A percentile compares a stretch with the other conserved stretches of the same genome.
phyloP scores from a whole-genome alignment of 2,113 vertebrate species.

The Sorex fumeus region DNA sequence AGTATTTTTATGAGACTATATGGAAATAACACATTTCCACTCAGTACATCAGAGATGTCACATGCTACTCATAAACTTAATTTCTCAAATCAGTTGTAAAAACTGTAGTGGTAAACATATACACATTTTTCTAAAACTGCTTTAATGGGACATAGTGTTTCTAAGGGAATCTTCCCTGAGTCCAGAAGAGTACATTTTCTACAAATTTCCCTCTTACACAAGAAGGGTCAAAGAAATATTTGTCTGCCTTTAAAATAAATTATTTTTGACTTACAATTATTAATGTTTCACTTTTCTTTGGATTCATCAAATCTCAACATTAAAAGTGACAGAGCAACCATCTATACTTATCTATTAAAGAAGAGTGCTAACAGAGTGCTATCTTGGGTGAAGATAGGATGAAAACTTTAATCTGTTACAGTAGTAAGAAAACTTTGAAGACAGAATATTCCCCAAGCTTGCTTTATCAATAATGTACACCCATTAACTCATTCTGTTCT shows the following conservation, averaged over 20 bases:
- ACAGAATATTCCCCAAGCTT: too few species aligned
- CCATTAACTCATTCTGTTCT: background rate
- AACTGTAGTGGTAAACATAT: conserved; percentile 39
- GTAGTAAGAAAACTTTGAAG: background rate
- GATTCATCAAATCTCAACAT: background rate
- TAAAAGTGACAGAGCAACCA: background rate
- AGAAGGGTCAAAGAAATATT: background rate
- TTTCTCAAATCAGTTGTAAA: conserved; percentile 71
- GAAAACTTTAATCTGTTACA: background rate
- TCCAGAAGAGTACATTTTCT: conserved; percentile 50
- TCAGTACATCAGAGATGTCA: conserved; percentile 50
- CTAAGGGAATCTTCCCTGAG: conserved; percentile 24
- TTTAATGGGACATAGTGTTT: conserved; percentile 46
- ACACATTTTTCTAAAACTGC: conserved; percentile 37
- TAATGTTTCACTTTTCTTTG: background rate
- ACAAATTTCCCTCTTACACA: conserved; percentile 4
- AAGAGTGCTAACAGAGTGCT: background rate
- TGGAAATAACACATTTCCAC: conserved; percentile 43
- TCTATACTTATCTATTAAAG: too few species aligned
- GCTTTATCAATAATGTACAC: too few species aligned
- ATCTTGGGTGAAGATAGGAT: background rate
- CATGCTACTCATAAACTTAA: conserved; percentile 42
- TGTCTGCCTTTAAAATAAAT: conserved; percentile 5
- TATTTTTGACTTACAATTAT: conserved; percentile 59
- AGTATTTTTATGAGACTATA: conserved; percentile 55